These are phyloP conservation scores for Ptychobarbus kaznakovi DNA, from an alignment of 2,797 vertebrate genomes.

Conservation along the genomic window DNA sequence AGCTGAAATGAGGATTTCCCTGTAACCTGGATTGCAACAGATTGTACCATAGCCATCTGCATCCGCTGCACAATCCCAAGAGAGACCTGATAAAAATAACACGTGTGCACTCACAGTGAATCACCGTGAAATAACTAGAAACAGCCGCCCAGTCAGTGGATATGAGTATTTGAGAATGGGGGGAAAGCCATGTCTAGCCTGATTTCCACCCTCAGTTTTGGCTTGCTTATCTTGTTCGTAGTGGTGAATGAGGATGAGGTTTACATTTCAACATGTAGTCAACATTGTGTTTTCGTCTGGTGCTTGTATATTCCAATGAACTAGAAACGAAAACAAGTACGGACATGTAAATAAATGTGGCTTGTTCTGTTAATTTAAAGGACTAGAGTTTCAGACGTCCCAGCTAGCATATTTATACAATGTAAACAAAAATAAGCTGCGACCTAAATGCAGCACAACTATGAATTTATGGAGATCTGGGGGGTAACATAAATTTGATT, in stretches of 20 bases:
- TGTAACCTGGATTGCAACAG: conserved; percentile 20
- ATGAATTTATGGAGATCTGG: not conserved
- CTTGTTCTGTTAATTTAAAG: conserved; percentile 22
- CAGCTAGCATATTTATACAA: conserved; percentile 38
- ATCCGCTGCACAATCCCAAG: conserved; percentile 39
- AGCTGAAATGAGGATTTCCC: not conserved
- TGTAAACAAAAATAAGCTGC: conserved; percentile 11
- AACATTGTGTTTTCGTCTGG: conserved; percentile 38
- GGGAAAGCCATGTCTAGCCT: not conserved
- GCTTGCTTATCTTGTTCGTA: not conserved
- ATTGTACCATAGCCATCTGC: conserved; percentile 31
- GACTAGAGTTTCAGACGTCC: conserved; percentile 35
- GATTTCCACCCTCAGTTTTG: not conserved
- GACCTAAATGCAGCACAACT: conserved; percentile 21
- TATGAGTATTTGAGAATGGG: conserved; percentile 1
- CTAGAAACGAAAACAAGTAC: conserved; percentile 49
- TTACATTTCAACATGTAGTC: conserved; percentile 44
- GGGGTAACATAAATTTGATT: not conserved
- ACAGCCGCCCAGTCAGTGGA: conserved; percentile 43
- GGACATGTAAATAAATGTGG: conserved; percentile 54
- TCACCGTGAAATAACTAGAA: conserved; percentile 48
- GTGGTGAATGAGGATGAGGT: conserved; percentile 27
- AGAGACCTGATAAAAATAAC: conserved; percentile 44
- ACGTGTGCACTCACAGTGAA: conserved; percentile 43
- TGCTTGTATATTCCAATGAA: conserved; percentile 35